These are phyloP conservation scores for Tetragonisca angustula DNA, from an alignment of 2,888 invertebrate genomes.

Conservation along the genomic window DNA sequence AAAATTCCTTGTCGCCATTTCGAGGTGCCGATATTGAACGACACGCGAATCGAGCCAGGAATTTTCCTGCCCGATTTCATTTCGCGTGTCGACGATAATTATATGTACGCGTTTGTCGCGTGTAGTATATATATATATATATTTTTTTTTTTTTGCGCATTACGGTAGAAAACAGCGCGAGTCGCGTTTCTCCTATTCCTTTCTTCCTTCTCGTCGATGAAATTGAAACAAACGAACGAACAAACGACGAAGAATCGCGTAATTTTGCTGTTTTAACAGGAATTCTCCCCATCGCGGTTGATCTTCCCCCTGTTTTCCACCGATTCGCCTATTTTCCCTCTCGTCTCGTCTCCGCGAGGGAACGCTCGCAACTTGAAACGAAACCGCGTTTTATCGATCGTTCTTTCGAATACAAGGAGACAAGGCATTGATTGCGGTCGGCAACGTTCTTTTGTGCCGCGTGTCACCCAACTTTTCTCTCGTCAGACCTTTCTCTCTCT, in stretches of 20 bases:
- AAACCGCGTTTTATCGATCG: slow-evolving; percentile 43
- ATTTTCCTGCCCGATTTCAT: slow-evolving; percentile 5
- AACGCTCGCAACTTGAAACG: slow-evolving; percentile 7
- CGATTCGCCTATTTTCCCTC: slow-evolving; percentile 23
- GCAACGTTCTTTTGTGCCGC: slow-evolving; percentile 47
- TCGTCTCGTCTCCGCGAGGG: not conserved
- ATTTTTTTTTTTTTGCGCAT: no score
- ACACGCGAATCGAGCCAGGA: not conserved
- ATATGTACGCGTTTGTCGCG: no score
- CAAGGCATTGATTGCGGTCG: slow-evolving; percentile 35
- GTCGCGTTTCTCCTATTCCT: not conserved
- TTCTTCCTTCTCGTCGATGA: not conserved
- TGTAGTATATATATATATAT: no score
- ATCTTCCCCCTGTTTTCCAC: slow-evolving; percentile 18
- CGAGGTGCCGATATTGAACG: not conserved
- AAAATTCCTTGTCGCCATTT: not conserved
- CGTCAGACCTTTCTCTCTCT: not conserved
- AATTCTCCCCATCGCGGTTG: slow-evolving; percentile 2
- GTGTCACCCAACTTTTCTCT: slow-evolving; percentile 34
- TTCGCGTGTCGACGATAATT: not conserved
- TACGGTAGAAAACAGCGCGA: no score
- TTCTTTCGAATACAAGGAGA: not conserved
- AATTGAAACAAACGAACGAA: slow-evolving; percentile 67
- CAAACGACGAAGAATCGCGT: slow-evolving; percentile 63
- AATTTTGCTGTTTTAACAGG: slow-evolving; percentile 67